Percentiles rank a stretch among this genome's conserved stretches.
Conservation (phyloP, 2,797 vertebrate species). For the Anas bahamensis region DNA sequence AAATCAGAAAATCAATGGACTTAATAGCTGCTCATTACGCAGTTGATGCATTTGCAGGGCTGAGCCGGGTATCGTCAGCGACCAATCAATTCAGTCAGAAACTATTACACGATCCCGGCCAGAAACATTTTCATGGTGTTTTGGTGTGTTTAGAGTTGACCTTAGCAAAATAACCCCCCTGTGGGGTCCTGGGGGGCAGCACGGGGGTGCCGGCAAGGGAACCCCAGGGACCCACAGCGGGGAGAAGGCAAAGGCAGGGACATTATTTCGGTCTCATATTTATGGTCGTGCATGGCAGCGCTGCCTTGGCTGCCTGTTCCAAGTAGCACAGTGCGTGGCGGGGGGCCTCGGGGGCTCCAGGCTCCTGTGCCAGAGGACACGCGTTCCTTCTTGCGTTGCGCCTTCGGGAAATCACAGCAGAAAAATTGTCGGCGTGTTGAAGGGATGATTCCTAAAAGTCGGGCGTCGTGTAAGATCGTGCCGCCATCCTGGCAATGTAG, state of each 20-base stretch:
- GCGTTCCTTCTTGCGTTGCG: background rate
- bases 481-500: background rate
- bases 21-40: constrained; percentile 96
- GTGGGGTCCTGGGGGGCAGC: background rate
- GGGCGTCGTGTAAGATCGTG: fast-evolving
- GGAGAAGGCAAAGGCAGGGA: no score
- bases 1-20: constrained; percentile 95
- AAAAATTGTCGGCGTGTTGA: background rate
- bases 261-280: no score
- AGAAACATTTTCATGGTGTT: constrained; percentile 75
- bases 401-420: background rate
- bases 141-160: constrained; percentile 65
- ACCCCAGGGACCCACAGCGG: no score
- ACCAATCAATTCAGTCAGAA: constrained; percentile 89
- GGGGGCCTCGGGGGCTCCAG: background rate
- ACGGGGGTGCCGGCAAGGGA: no score
- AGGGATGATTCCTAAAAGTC: no score
- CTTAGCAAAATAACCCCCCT: background rate
- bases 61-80: constrained; percentile 84
- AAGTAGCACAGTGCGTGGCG: background rate
- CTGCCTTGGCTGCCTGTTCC: background rate
- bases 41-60: constrained; percentile 90
- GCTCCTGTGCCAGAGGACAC: no score
- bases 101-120: constrained; percentile 84
- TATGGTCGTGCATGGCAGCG: fast-evolving